Conservation (phyloP, 37 sponge, comb jelly and placozoan genomes). For the Ianthella basta region DNA sequence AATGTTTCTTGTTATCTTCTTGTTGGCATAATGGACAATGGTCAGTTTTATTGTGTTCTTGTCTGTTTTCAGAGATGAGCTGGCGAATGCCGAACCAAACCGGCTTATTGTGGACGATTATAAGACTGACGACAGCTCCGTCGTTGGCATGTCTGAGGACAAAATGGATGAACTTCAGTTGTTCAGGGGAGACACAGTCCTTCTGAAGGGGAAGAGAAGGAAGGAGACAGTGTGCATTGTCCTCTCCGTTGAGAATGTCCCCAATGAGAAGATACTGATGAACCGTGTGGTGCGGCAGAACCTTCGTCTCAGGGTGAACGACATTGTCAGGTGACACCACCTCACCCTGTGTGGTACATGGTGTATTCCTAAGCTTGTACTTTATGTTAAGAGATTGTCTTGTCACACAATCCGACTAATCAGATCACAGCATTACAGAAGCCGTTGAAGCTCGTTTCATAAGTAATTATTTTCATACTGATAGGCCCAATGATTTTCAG, state of each 20-base stretch:
- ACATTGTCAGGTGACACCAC: constrained; percentile 93
- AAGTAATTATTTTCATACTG: too few relatives aligned
- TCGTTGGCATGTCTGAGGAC: constrained; percentile 93
- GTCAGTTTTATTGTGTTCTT: not conserved
- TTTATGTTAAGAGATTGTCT: too few relatives aligned
- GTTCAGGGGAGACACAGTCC: constrained; percentile 97
- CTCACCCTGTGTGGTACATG: too few relatives aligned
- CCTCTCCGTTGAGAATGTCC: constrained; percentile 89
- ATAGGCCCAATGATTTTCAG: too few relatives aligned
- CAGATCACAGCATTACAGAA: too few relatives aligned
- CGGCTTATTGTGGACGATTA: constrained; percentile 94
- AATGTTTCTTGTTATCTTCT: too few relatives aligned
- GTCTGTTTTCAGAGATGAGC: constrained; percentile 75
- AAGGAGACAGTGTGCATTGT: constrained; percentile 97
- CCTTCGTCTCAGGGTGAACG: constrained; percentile 88
- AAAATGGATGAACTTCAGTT: constrained; percentile 99
- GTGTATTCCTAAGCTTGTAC: too few relatives aligned
- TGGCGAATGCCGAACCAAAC: constrained; percentile 95
- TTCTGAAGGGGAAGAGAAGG: constrained; percentile 96
- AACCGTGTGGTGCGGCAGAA: constrained; percentile 96
- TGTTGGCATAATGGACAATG: too few relatives aligned
- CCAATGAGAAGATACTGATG: constrained; percentile 95
- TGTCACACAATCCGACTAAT: too few relatives aligned
- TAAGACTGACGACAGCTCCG: constrained; percentile 95
- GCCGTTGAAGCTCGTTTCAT: too few relatives aligned